Conservation (phyloP, 1,140 invertebrate genomes). For the Akabosia matsudoensis region DNA sequence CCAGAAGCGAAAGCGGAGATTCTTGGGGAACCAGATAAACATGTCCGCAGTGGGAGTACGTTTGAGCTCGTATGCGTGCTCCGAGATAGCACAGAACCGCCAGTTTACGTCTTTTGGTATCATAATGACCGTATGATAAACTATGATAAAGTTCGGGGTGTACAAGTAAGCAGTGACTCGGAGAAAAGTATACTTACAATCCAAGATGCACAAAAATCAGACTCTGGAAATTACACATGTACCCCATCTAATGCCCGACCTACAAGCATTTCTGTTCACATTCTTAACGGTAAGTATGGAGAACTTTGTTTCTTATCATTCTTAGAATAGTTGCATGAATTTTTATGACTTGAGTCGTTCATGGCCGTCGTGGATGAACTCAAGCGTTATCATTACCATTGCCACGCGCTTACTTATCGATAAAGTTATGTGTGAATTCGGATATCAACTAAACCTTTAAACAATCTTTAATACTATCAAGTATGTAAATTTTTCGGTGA, state of each 20-base stretch:
- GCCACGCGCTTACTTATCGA: too few relatives aligned
- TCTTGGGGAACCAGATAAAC: conserved; percentile 51
- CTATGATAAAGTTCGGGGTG: conserved; percentile 52
- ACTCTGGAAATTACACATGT: conserved; percentile 59
- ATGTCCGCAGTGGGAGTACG: conserved; percentile 52
- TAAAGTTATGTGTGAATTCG: too few relatives aligned
- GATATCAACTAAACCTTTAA: too few relatives aligned
- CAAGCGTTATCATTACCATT: too few relatives aligned
- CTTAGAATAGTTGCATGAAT: conserved; percentile 10
- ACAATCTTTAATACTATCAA: too few relatives aligned
- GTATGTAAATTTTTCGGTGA: too few relatives aligned
- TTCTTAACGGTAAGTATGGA: conserved; percentile 53
- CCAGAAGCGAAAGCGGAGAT: conserved; percentile 52
- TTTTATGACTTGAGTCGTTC: conserved; percentile 4
- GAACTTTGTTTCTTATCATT: neutral
- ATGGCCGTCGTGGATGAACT: too few relatives aligned
- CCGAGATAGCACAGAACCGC: conserved; percentile 53
- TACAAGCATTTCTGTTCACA: conserved; percentile 59
- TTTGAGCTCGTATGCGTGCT: conserved; percentile 53
- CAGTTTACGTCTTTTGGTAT: conserved; percentile 56
- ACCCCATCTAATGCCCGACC: conserved; percentile 58
- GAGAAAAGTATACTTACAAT: conserved; percentile 45
- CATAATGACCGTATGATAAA: conserved; percentile 57
- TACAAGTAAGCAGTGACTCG: conserved; percentile 52
- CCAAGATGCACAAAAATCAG: conserved; percentile 46